These are phyloP conservation scores for Pseudolycoriella hygida DNA, from an alignment of 2,888 invertebrate genomes.

Conservation along the genomic window DNA sequence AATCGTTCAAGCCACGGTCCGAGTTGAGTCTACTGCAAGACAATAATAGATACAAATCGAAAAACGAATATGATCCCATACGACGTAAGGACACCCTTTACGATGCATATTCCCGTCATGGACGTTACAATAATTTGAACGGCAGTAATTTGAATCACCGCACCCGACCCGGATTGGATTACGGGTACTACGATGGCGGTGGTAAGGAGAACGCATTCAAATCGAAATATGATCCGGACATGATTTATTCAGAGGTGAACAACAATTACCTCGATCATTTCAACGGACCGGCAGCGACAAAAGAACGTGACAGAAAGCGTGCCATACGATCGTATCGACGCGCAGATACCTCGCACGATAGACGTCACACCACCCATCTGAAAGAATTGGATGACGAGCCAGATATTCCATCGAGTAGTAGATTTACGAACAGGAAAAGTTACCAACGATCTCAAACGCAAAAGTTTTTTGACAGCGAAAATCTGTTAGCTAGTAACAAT, in stretches of 20 bases:
- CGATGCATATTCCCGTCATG: conserved; percentile 14
- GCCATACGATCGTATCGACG: conserved; percentile 12
- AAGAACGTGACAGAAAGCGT: conserved; percentile 8
- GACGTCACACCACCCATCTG: conserved; percentile 5
- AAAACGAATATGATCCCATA: conserved; percentile 4
- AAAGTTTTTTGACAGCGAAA: conserved; percentile 18
- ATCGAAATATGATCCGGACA: conserved; percentile 17
- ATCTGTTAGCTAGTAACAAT: conserved; percentile 2
- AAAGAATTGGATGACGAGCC: background rate
- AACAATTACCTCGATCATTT: conserved; percentile 13
- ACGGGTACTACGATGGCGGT: conserved; percentile 13
- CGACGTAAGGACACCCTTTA: conserved; percentile 22
- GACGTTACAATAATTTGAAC: background rate
- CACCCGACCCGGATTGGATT: background rate
- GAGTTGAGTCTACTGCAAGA: conserved; percentile 15
- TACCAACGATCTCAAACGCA: conserved; percentile 17
- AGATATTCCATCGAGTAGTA: conserved; percentile 12
- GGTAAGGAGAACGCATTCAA: conserved; percentile 18
- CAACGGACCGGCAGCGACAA: conserved; percentile 3
- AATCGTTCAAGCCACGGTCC: conserved; percentile 12
- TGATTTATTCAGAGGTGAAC: conserved; percentile 15
- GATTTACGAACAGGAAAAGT: conserved; percentile 23
- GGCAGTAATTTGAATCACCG: background rate
- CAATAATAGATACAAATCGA: conserved; percentile 5
- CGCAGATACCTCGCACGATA: conserved; percentile 6